A percentile compares a stretch with the other conserved stretches of the same genome.
phyloP scores from a whole-genome alignment of 1,140 invertebrate species.

The Atta cephalotes region DNA sequence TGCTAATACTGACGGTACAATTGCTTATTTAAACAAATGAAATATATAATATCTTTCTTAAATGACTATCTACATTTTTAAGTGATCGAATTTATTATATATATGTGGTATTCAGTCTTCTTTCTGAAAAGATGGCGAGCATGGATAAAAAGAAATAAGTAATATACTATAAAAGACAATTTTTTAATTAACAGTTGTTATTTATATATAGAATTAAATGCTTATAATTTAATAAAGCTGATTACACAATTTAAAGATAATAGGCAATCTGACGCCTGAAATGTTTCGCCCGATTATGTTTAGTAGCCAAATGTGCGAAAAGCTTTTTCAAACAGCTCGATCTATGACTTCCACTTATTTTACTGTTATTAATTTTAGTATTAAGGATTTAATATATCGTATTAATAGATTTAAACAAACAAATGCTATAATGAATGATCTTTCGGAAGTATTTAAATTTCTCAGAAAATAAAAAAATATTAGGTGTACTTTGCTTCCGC shows the following conservation, averaged over 20 bases:
- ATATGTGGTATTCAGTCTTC: too few relatives aligned
- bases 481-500: too few relatives aligned
- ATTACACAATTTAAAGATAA: slow-evolving; percentile 5
- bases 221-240: neutral
- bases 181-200: too few relatives aligned
- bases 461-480: neutral
- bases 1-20: too few relatives aligned
- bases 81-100: too few relatives aligned
- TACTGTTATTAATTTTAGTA: slow-evolving; percentile 5
- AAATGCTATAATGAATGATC: slow-evolving; percentile 2
- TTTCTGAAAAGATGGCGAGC: too few relatives aligned
- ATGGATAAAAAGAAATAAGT: too few relatives aligned
- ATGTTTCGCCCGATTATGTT: neutral
- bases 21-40: too few relatives aligned
- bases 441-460: neutral
- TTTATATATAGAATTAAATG: neutral
- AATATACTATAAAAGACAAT: too few relatives aligned
- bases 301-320: slow-evolving; percentile 2
- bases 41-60: too few relatives aligned
- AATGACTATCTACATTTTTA: too few relatives aligned
- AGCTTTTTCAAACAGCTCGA: slow-evolving; percentile 2
- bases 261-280: neutral
- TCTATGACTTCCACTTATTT: slow-evolving; percentile 23
- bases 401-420: neutral
- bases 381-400: slow-evolving; percentile 8